Evolutionary conservation across 2,113 vertebrate genomes (phyloP).

Genomic region (Brachyhypopomus occidentalis): DNA sequence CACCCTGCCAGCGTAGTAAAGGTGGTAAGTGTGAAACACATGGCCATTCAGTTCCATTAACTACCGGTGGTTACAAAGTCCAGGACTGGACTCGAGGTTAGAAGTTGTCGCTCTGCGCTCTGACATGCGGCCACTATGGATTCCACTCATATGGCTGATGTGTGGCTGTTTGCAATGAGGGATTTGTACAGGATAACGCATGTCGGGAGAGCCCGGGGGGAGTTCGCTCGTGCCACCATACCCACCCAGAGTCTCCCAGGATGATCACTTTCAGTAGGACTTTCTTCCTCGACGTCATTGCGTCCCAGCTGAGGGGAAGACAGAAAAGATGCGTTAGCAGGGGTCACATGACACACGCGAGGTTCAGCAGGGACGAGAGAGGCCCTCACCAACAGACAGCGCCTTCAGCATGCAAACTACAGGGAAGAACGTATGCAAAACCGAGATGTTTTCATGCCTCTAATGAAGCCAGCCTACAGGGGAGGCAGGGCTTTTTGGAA

Average conservation of each 20-base stretch:
- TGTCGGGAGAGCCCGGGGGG: no score
- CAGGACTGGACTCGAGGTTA: no score
- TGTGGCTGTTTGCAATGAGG: no score
- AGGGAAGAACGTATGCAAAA: background rate
- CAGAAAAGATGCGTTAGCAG: constrained; percentile 33
- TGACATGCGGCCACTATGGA: no score
- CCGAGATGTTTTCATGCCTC: background rate
- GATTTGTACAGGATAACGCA: no score
- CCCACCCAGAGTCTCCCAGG: constrained; percentile 97
- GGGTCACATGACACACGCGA: background rate
- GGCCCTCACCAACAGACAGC: background rate
- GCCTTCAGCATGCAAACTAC: background rate
- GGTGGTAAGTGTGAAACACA: no score
- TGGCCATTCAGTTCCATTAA: no score
- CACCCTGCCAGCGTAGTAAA: no score
- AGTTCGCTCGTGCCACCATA: constrained; percentile 33
- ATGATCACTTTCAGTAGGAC: constrained; percentile 98
- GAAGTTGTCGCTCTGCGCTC: no score
- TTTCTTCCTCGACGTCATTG: constrained; percentile 99
- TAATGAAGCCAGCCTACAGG: background rate
- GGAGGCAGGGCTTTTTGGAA: background rate
- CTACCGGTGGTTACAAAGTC: no score
- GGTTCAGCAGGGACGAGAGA: no score
- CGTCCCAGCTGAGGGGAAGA: constrained; percentile 74
- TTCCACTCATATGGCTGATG: no score